Evolutionary conservation across 2,797 vertebrate species (phyloP), one percentile per base, ranked within the genome.

Genomic region (Amblyraja radiata): DNA sequence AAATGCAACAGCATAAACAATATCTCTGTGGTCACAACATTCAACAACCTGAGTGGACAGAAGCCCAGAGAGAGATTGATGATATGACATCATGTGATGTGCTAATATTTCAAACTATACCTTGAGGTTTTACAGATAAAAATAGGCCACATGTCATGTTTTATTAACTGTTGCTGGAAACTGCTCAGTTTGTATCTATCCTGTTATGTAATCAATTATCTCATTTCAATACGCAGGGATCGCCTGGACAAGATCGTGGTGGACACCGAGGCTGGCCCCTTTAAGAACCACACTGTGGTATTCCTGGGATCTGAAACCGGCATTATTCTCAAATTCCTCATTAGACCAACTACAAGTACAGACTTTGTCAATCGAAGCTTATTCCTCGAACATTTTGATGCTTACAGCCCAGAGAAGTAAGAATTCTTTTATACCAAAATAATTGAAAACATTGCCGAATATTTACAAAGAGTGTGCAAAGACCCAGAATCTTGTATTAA

Each of bases 321-420:
- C 93, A 98, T 97, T 0, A 93, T 99, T 94, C 97, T 99, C 94
- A 99, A 99, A 95, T 99, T 99, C 95, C 98, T 99, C 71, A 96
- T 99, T 93, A 95, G 96, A 93, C 97, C 98, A 94, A 98, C 97
- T 0, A 94, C 96, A 95, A 98, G 97, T 94, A 94, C 96, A 95
- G 96, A 95, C 0, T 94, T 96, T 0, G 68, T 93, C 18, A 96
- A 95, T 93, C 96, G 95, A 93, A 96, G 96, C 0, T 54, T 98
- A 94, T 97, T 99, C 94, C 96, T 99, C 94, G 98, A 99, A 95
- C 98, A 99, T 94, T 97, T 99, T 93, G 98, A 99, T 95, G 98
- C 98, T 88, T 99, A 97, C 96, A 97, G 97, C 93, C 97, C 98
- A 0, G 98, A 99, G 93, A 99, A 97, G 98, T 98, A 94, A 79